Evolutionary conservation across 2,113 vertebrate species (phyloP).

Genomic region (Probosciger aterrimus): DNA sequence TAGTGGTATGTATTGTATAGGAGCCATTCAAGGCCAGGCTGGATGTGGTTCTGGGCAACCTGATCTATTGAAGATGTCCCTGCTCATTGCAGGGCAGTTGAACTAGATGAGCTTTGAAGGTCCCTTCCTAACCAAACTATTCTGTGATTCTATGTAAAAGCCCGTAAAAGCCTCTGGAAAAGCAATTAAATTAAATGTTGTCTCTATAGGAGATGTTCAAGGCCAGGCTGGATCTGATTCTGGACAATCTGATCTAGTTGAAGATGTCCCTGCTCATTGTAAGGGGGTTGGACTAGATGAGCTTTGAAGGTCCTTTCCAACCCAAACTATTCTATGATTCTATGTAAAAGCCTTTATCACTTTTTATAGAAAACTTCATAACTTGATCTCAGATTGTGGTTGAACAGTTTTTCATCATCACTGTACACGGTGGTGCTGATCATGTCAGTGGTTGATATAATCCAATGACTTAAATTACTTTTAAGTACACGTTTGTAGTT

Average conservation of each 20-base stretch:
- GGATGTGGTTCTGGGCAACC: too few relatives aligned
- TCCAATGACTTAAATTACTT: background rate
- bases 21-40: background rate
- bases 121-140: too few relatives aligned
- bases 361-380: background rate
- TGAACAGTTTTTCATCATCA: background rate
- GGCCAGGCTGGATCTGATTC: background rate
- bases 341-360: background rate
- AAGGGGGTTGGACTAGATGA: background rate
- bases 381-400: background rate
- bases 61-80: too few relatives aligned
- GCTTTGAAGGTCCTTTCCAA: background rate
- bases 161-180: too few relatives aligned
- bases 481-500: fast-evolving
- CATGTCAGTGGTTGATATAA: background rate
- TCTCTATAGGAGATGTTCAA: too few relatives aligned
- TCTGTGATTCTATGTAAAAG: too few relatives aligned
- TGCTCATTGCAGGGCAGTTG: too few relatives aligned
- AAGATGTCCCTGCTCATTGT: background rate
- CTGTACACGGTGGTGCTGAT: background rate
- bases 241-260: background rate
- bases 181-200: too few relatives aligned
- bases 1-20: background rate
- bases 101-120: too few relatives aligned
- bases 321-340: background rate